These are phyloP conservation scores for Poeciliopsis infans DNA, from an alignment of 2,797 vertebrate genomes.

Conservation along the genomic window DNA sequence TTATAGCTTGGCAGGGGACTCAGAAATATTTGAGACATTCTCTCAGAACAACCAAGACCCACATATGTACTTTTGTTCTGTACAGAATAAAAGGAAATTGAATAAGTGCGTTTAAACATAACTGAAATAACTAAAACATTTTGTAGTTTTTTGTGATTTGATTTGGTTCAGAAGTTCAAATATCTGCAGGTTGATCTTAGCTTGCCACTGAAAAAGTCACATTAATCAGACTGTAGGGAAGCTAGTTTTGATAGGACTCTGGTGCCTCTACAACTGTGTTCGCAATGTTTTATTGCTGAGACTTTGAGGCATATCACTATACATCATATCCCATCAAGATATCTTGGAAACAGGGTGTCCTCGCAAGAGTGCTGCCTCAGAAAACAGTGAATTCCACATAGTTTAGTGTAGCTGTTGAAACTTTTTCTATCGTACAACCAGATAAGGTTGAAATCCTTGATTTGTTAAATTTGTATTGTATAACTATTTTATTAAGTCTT, in stretches of 20 bases:
- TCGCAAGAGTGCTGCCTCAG: constrained; percentile 18
- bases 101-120: background rate
- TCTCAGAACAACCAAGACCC: constrained; percentile 47
- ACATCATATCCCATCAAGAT: constrained; percentile 50
- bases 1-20: constrained; percentile 69
- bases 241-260: constrained; percentile 48
- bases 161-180: background rate
- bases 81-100: constrained; percentile 19
- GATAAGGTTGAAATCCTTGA: background rate
- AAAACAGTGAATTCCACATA: constrained; percentile 26
- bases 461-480: background rate
- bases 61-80: constrained; percentile 33
- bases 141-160: background rate
- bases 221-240: constrained; percentile 35
- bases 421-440: no score
- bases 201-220: constrained; percentile 26
- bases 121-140: background rate
- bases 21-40: constrained; percentile 71
- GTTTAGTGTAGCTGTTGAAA: background rate
- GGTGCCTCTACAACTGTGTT: constrained; percentile 36
- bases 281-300: constrained; percentile 22
- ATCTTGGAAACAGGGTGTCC: constrained; percentile 16
- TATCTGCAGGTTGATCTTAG: constrained; percentile 25
- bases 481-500: background rate
- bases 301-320: constrained; percentile 35